Base-by-base conservation (phyloP, 2,113 vertebrate species). In the Brachionichthys hirsutus region DNA sequence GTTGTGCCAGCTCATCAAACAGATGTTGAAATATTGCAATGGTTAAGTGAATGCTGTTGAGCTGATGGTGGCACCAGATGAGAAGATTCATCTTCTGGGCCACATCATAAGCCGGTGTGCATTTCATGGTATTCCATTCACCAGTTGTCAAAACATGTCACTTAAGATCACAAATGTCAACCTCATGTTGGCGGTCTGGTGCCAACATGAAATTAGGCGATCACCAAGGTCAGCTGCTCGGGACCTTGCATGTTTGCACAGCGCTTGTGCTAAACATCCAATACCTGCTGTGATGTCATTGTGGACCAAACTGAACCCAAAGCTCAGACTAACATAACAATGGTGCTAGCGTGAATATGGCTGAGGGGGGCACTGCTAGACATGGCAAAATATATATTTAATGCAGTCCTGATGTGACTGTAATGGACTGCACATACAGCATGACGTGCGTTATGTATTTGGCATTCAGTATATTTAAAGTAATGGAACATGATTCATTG, bases 401-500 rank as follows among this genome's bases (percentile, higher is more conserved):
- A 46, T 20, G 14, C 14, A 44, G n/a, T 11, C 1, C 6, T 36
- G 14, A 3, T 45, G 1, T 18, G 13, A 24, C 8, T 30, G 24
- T 35, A 47, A 36, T 15, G 17, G 19, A 14, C 38, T 6, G 16
- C 10, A 14, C 17, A 50, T 36, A 2, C 11, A 11, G 24, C 6
- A 18, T 16, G 13, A 20, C 34, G 51, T 17, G 17, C 9, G 20
- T 2, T 30, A 24, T 18, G 11, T 46, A 61, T 69, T 24, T 17
- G 15, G 18, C 42, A 43, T 8, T 40, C 17, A 22, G 14, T n/a
- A 11, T 13, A 63, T 12, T 67, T 40, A 30, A 57, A 55, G 12
- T 12, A 62, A 54, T 54, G 48, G n/a, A 36, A 24, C 43, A 54
- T 45, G 54, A 17, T 34, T 47, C 57, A 0, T 41, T n/a, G n/a